phyloP scores from a whole-genome alignment of 2,797 vertebrate genomes.

The Coreius guichenoti region DNA sequence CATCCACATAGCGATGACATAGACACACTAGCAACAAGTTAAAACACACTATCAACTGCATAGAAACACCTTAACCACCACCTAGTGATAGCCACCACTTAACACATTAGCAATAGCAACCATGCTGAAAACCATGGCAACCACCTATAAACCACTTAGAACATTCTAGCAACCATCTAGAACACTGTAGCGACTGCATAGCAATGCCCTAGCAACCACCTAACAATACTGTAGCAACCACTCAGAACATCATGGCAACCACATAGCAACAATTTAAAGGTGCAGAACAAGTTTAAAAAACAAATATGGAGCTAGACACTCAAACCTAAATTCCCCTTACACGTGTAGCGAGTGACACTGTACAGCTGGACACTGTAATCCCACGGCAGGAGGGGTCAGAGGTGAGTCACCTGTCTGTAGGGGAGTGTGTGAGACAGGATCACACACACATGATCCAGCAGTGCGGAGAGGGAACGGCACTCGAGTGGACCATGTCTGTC shows the following conservation, averaged over 20 bases:
- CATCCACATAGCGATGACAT: too few relatives aligned
- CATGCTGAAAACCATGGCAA: too few relatives aligned
- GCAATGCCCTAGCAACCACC: neutral
- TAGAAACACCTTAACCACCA: too few relatives aligned
- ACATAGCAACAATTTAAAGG: neutral
- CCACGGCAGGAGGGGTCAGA: slow-evolving; percentile 2
- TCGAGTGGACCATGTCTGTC: neutral
- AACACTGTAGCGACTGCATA: too few relatives aligned
- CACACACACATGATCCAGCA: slow-evolving; percentile 31
- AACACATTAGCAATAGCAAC: too few relatives aligned
- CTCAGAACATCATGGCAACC: neutral
- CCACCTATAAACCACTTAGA: neutral
- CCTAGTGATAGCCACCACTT: too few relatives aligned
- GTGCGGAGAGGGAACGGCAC: neutral
- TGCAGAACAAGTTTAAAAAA: neutral
- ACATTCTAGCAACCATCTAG: neutral
- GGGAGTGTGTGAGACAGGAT: slow-evolving; percentile 44
- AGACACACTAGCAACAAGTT: too few relatives aligned
- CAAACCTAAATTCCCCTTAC: slow-evolving; percentile 12
- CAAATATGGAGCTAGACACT: neutral
- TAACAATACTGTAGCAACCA: neutral
- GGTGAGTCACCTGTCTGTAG: slow-evolving; percentile 46
- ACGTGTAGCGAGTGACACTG: neutral
- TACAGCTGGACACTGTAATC: slow-evolving; percentile 24
- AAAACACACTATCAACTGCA: too few relatives aligned